Conservation (phyloP, 2,797 vertebrate genomes). For the Nyctalus aviator region DNA sequence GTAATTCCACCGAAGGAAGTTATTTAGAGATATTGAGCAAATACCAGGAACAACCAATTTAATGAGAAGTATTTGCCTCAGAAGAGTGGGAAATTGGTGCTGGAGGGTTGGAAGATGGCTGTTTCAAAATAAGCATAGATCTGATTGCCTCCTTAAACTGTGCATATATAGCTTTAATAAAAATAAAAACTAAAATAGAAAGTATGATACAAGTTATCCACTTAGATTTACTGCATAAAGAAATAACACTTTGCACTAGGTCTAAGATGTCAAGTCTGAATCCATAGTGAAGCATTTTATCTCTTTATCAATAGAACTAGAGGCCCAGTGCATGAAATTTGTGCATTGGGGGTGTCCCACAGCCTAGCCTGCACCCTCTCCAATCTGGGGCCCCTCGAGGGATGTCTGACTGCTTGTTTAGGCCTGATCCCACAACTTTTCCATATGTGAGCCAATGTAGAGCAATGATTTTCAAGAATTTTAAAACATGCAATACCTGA, state of each 20-base stretch:
- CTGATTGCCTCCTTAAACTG: background rate
- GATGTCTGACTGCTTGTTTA: too few species aligned
- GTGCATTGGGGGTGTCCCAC: too few species aligned
- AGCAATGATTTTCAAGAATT: too few species aligned
- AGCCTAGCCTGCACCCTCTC: too few species aligned
- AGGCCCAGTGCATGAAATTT: too few species aligned
- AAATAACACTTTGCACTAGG: background rate
- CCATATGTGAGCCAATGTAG: too few species aligned
- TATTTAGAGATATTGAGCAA: background rate
- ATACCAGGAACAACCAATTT: background rate
- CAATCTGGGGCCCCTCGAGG: too few species aligned
- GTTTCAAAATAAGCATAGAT: slow-evolving; percentile 8
- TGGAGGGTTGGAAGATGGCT: background rate
- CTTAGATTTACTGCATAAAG: slow-evolving; percentile 14
- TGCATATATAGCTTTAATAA: slow-evolving; percentile 4
- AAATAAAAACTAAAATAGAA: slow-evolving; percentile 16
- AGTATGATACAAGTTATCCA: background rate
- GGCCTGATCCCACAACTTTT: too few species aligned
- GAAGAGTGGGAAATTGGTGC: background rate
- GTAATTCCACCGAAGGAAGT: background rate
- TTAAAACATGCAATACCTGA: too few species aligned
- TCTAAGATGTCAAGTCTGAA: background rate
- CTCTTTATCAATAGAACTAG: background rate
- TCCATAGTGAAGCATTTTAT: background rate
- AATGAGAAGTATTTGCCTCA: background rate